These are phyloP conservation scores for Anarsia innoxiella DNA, from an alignment of 2,888 invertebrate genomes.

Conservation along the genomic window DNA sequence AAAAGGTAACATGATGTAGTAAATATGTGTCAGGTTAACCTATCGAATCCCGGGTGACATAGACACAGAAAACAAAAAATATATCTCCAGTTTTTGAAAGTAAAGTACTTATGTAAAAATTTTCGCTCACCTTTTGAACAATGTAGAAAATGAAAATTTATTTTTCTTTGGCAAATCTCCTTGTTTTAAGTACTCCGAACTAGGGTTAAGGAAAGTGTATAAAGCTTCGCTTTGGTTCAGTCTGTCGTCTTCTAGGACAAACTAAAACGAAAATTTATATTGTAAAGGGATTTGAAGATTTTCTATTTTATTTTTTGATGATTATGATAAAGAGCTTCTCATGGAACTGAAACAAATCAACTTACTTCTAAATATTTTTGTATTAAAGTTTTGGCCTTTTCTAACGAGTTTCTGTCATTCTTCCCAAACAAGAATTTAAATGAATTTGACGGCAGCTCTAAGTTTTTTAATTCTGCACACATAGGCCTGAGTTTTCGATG, in stretches of 20 bases:
- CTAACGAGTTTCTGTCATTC: slow-evolving; percentile 85
- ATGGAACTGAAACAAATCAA: too few relatives aligned
- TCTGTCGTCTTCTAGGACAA: slow-evolving; percentile 89
- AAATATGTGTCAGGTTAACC: too few relatives aligned
- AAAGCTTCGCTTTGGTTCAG: slow-evolving; percentile 92
- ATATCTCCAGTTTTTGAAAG: too few relatives aligned
- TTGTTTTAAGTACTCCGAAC: slow-evolving; percentile 91
- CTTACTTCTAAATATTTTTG: slow-evolving; percentile 90
- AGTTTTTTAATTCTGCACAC: slow-evolving; percentile 85
- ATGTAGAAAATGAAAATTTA: slow-evolving; percentile 88
- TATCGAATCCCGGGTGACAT: too few relatives aligned
- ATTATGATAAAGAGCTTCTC: too few relatives aligned
- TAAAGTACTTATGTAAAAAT: too few relatives aligned
- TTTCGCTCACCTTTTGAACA: slow-evolving; percentile 83
- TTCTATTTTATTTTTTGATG: too few relatives aligned
- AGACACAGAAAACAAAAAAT: too few relatives aligned
- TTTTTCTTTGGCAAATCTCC: slow-evolving; percentile 88
- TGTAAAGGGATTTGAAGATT: not conserved
- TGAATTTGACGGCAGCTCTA: slow-evolving; percentile 88
- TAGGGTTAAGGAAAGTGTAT: slow-evolving; percentile 93
- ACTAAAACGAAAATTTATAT: slow-evolving; percentile 68
- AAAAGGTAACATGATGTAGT: too few relatives aligned
- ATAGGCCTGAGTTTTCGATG: slow-evolving; percentile 89
- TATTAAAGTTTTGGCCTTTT: slow-evolving; percentile 87
- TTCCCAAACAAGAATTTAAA: slow-evolving; percentile 89